A percentile compares a stretch with the other conserved stretches of the same genome.
These are phyloP conservation scores for Amblyraja radiata DNA, from an alignment of 2,797 vertebrate genomes.

Conservation along the genomic window DNA sequence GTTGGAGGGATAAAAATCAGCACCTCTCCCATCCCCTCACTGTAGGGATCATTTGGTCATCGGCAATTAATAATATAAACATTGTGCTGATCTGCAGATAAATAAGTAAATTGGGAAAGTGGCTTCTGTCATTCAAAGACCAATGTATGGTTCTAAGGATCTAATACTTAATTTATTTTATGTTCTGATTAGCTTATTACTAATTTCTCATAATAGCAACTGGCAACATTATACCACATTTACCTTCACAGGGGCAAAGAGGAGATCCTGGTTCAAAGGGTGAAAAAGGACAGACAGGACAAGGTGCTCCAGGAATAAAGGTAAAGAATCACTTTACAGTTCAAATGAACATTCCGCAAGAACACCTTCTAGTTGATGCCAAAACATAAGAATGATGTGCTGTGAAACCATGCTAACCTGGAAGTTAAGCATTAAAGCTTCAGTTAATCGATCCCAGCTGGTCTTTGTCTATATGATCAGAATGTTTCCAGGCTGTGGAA, in stretches of 20 bases:
- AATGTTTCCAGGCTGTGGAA: background rate
- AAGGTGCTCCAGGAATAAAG: slow-evolving; percentile 73
- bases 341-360: background rate
- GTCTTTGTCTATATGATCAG: background rate
- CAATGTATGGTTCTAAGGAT: background rate
- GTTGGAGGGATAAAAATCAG: no score
- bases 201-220: background rate
- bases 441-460: background rate
- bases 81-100: background rate
- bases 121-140: background rate
- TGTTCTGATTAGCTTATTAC: background rate
- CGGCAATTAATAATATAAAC: background rate
- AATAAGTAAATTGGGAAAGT: background rate
- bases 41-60: background rate
- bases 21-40: no score
- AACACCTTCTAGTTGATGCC: background rate
- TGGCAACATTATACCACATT: background rate
- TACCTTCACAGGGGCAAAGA: slow-evolving; percentile 56
- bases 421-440: background rate
- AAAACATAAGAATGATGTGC: background rate
- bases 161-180: background rate
- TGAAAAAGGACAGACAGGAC: slow-evolving; percentile 60
- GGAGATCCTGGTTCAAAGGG: slow-evolving; percentile 65
- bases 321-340: slow-evolving; percentile 48
- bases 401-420: background rate